Conservation (phyloP, 2,113 vertebrate species). For the Notothenia coriiceps region DNA sequence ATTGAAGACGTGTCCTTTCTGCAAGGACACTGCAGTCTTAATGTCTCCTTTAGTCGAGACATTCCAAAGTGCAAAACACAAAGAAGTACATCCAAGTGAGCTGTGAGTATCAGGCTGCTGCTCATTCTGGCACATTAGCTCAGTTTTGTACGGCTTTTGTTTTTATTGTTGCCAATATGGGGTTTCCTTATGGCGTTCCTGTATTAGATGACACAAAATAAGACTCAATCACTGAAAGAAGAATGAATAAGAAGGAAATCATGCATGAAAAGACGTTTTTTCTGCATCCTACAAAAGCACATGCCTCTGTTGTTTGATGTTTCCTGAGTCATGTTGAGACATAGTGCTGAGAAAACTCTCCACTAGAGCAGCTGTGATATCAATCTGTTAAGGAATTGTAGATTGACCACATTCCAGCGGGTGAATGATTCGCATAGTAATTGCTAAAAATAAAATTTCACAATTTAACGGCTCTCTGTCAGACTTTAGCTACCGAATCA, state of each 20-base stretch:
- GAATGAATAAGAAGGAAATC: slow-evolving; percentile 24
- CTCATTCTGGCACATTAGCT: background rate
- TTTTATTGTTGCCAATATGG: slow-evolving; percentile 15
- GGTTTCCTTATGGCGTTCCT: slow-evolving; percentile 6
- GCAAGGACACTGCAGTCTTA: slow-evolving; percentile 31
- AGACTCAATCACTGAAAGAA: slow-evolving; percentile 11
- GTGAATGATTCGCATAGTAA: slow-evolving; percentile 21
- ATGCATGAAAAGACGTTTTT: slow-evolving; percentile 1
- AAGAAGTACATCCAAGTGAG: slow-evolving; percentile 24
- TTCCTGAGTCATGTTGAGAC: slow-evolving; percentile 8
- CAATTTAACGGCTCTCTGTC: slow-evolving; percentile 19
- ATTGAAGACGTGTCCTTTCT: slow-evolving; percentile 7
- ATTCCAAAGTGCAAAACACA: slow-evolving; percentile 19
- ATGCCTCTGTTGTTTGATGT: slow-evolving; percentile 2
- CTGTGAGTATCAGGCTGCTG: slow-evolving; percentile 18
- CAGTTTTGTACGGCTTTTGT: background rate
- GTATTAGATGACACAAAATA: slow-evolving; percentile 24
- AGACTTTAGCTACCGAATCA: slow-evolving; percentile 44
- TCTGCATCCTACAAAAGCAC: slow-evolving; percentile 24
- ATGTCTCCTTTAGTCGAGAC: slow-evolving; percentile 33
- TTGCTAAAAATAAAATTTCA: slow-evolving; percentile 28
- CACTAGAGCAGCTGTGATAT: slow-evolving; percentile 31
- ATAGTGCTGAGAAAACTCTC: slow-evolving; percentile 3
- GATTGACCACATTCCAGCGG: slow-evolving; percentile 30
- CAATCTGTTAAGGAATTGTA: slow-evolving; percentile 12